These are phyloP conservation scores for Pelecanus crispus DNA, from an alignment of 2,113 vertebrate species.

Conservation along the genomic window DNA sequence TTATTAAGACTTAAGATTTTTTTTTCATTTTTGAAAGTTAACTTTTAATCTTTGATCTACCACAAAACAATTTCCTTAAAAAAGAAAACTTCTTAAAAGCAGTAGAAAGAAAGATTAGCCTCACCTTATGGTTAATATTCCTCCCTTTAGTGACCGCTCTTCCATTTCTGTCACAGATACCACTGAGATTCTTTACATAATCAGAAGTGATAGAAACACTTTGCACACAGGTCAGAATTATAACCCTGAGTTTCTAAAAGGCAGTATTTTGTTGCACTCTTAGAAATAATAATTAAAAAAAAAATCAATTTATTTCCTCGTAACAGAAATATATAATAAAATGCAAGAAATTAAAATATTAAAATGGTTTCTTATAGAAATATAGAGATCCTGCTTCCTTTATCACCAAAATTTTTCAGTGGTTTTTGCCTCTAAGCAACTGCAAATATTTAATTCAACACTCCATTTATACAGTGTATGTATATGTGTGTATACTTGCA, in stretches of 20 bases:
- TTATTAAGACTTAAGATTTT: not conserved
- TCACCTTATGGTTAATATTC: not conserved
- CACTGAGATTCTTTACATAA: not conserved
- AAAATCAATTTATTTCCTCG: not conserved
- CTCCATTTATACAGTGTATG: not conserved
- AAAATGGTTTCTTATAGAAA: not conserved
- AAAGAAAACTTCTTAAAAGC: not conserved
- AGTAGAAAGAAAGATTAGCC: not conserved
- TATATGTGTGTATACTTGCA: fast-evolving
- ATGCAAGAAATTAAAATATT: not conserved
- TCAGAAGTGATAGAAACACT: not conserved
- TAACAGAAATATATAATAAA: not conserved
- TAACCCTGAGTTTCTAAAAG: constrained; percentile 43
- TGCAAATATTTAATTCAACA: not conserved
- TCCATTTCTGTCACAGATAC: not conserved
- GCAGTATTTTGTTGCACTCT: not conserved
- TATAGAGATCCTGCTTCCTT: not conserved
- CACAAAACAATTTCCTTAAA: not conserved
- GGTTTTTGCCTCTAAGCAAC: not conserved
- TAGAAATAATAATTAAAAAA: not conserved
- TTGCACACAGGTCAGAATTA: not conserved
- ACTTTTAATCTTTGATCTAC: not conserved
- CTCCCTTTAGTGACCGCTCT: not conserved
- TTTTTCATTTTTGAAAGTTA: not conserved
- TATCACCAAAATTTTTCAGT: not conserved